Evolutionary conservation across 92 coral and sea anemone species (phyloP), one percentile per base, ranked within the genome.

Genomic region (Bergia sp.): DNA sequence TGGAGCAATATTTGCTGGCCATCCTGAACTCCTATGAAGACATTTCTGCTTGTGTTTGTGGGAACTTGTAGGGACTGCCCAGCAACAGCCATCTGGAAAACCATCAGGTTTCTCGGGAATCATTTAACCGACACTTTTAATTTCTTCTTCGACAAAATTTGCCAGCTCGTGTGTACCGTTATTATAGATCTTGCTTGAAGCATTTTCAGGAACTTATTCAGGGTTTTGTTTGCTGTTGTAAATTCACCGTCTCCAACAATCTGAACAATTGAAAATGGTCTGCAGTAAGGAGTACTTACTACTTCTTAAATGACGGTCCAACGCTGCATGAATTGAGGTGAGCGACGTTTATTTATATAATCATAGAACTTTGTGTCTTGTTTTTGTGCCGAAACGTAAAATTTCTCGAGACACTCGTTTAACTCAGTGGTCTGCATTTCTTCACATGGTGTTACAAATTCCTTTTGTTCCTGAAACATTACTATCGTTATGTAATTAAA

Each of bases 231-330:
- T 67, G 90, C 86, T 76, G 36, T 18, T n/a, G 74, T 69, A 42
- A 88, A 88, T 37, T 80, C 85, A n/a, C 85, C 9, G 86, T 88
- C 78, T 69, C 86, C 90, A 61, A 88, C 90, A 78, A 79, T 88
- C 58, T 73, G 83, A 61, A 88, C 90, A 78, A 79, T 88, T 71
- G 88, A 64, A 44, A 73, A 85, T 41, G 88, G 88, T 71, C 76
- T 85, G 64, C 39, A 66, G 78, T 85, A 21, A 39, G 88, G 88
- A 40, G 88, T 12, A 75, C 77, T 73, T 73, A 4, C 7, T 73
- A 37, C 45, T 74, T 74, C 78, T 74, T 37, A 37, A 74, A 74
- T 37, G 78, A 74, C 74, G 74, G 74, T 21, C 74, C 74, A 67
- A 67, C 74, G 74, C 74, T 67, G 45, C 78, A 74, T 41, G 45